phyloP scores from a whole-genome alignment of 2,888 invertebrate genomes.

The Euzophera pinguis region DNA sequence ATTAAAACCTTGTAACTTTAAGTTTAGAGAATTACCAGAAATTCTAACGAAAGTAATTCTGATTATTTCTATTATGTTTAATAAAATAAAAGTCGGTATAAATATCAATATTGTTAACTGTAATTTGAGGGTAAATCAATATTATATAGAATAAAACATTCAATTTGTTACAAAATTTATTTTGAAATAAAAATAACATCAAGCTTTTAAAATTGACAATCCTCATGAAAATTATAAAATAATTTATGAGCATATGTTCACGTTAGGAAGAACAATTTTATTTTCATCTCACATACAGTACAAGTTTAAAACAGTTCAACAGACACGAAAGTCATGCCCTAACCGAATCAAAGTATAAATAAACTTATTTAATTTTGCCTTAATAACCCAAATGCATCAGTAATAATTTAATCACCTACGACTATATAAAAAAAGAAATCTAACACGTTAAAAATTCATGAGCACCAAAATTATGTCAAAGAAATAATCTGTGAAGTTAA shows the following conservation, averaged over 20 bases:
- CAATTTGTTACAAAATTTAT: constrained; percentile 69
- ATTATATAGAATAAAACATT: constrained; percentile 16
- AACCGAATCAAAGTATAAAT: constrained; percentile 17
- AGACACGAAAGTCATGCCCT: constrained; percentile 30
- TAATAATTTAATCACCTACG: constrained; percentile 20
- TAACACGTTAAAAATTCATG: constrained; percentile 21
- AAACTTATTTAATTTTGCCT: constrained; percentile 9
- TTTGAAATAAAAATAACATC: constrained; percentile 76
- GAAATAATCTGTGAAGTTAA: constrained; percentile 20
- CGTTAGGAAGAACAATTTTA: constrained; percentile 60
- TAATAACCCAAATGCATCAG: constrained; percentile 39
- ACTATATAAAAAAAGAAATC: constrained; percentile 2
- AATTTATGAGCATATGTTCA: constrained; percentile 74
- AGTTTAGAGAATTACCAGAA: too few species aligned
- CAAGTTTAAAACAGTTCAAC: constrained; percentile 33
- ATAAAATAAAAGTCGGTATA: too few species aligned
- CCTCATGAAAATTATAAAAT: constrained; percentile 64
- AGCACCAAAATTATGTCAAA: constrained; percentile 28
- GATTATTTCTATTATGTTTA: too few species aligned
- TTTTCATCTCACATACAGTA: constrained; percentile 33
- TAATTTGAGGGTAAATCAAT: too few species aligned
- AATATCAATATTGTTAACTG: too few species aligned
- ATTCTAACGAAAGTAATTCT: too few species aligned
- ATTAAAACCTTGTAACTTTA: too few species aligned
- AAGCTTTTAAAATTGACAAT: constrained; percentile 76